Evolutionary conservation across 1,140 invertebrate species (phyloP).

Genomic region (Sesamia nonagrioides): DNA sequence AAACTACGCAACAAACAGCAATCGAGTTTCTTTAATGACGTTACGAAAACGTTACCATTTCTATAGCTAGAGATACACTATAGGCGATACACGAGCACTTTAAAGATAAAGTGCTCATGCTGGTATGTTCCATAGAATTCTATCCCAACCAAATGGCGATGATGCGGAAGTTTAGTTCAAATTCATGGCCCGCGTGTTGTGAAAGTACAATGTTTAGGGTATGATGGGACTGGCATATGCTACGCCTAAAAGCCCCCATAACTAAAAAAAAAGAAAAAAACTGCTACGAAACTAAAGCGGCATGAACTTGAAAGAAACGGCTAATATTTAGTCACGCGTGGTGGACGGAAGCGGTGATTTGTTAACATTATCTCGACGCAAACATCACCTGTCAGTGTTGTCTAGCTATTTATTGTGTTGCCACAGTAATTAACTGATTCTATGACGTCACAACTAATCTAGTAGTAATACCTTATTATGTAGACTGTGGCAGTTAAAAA

Average conservation of each 20-base stretch:
- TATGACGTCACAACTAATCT: slow-evolving; percentile 3
- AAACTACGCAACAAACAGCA: not conserved
- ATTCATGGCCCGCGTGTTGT: too few relatives aligned
- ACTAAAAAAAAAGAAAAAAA: too few relatives aligned
- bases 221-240: too few relatives aligned
- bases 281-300: not conserved
- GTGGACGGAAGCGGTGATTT: slow-evolving; percentile 22
- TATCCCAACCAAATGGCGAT: too few relatives aligned
- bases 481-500: not conserved
- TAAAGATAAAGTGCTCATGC: too few relatives aligned
- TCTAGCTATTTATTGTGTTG: slow-evolving; percentile 16
- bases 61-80: not conserved
- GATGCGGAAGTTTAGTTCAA: too few relatives aligned
- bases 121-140: too few relatives aligned
- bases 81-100: too few relatives aligned
- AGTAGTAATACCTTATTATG: not conserved
- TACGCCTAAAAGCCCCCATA: too few relatives aligned
- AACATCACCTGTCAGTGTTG: slow-evolving; percentile 10
- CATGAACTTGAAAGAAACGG: not conserved
- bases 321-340: slow-evolving; percentile 6
- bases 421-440: slow-evolving; percentile 9
- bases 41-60: slow-evolving; percentile 3
- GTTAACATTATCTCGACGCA: slow-evolving; percentile 12
- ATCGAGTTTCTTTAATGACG: slow-evolving; percentile 15
- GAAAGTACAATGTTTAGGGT: too few relatives aligned